Evolutionary conservation across 2,113 vertebrate genomes (phyloP).

Genomic region (Agapornis roseicollis): DNA sequence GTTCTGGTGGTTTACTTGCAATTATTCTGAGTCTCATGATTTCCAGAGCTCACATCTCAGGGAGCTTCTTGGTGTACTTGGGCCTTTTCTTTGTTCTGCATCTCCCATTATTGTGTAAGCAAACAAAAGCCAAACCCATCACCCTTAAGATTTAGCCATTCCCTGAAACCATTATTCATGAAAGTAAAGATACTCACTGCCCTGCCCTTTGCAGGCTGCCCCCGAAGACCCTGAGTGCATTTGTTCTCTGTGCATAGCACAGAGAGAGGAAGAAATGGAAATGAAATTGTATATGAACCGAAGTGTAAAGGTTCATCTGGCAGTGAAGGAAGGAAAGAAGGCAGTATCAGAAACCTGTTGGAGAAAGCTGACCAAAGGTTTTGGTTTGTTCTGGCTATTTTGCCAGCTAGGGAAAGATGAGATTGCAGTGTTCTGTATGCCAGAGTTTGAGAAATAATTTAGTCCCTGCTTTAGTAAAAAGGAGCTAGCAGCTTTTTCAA

Average conservation of each 20-base stretch:
- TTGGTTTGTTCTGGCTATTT: background rate
- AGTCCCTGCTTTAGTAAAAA: background rate
- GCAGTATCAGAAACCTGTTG: background rate
- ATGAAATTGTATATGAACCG: background rate
- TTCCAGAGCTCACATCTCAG: background rate
- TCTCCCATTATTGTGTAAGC: background rate
- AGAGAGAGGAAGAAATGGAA: background rate
- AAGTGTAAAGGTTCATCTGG: background rate
- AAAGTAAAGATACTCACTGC: background rate
- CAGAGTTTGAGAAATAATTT: background rate
- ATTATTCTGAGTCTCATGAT: background rate
- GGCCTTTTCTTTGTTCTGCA: background rate
- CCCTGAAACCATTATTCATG: background rate
- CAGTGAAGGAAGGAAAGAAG: background rate
- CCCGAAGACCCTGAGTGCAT: rapidly evolving
- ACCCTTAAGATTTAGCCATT: background rate
- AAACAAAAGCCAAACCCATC: background rate
- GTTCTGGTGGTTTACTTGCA: background rate
- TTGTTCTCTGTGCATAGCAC: background rate
- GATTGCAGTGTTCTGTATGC: background rate
- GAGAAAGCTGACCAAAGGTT: background rate
- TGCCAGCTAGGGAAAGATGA: background rate
- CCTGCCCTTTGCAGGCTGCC: background rate
- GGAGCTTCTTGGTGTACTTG: background rate
- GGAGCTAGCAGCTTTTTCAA: background rate